Evolutionary conservation across 2,888 invertebrate species (phyloP).

Genomic region (Tipula unca): DNA sequence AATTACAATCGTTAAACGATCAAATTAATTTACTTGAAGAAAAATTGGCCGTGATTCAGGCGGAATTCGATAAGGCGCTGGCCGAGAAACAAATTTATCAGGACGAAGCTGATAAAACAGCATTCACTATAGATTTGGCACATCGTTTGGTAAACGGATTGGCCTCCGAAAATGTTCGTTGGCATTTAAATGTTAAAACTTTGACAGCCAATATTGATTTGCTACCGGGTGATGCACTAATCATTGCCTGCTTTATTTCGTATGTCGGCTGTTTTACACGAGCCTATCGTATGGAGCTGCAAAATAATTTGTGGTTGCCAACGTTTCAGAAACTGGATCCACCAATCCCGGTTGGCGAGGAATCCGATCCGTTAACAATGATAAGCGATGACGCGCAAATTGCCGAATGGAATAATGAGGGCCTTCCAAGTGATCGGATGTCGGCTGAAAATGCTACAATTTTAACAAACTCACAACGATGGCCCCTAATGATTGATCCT

Average conservation of each 20-base stretch:
- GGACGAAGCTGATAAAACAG: conserved; percentile 85
- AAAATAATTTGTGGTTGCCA: conserved; percentile 74
- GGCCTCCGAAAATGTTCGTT: conserved; percentile 82
- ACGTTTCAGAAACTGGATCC: conserved; percentile 60
- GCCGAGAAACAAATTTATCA: conserved; percentile 84
- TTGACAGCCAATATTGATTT: conserved; percentile 59
- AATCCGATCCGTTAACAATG: conserved; percentile 73
- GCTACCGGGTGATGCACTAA: conserved; percentile 79
- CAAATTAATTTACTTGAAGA: conserved; percentile 62
- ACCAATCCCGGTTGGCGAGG: conserved; percentile 70
- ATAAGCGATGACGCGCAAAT: conserved; percentile 88
- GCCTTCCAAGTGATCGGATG: conserved; percentile 85
- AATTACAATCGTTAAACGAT: conserved; percentile 65
- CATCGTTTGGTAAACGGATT: conserved; percentile 87
- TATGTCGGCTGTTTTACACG: conserved; percentile 92
- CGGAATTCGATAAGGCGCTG: conserved; percentile 78
- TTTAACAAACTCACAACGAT: conserved; percentile 77
- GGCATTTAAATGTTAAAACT: conserved; percentile 59
- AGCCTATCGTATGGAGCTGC: conserved; percentile 67
- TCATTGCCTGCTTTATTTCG: conserved; percentile 88
- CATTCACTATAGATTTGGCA: conserved; percentile 80
- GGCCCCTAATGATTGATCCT: conserved; percentile 94
- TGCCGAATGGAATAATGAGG: conserved; percentile 92
- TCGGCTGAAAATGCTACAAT: conserved; percentile 93
- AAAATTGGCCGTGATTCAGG: conserved; percentile 64